Base-by-base conservation (phyloP, 2,888 invertebrate species). In the Zaprionus obscuricornis region DNA sequence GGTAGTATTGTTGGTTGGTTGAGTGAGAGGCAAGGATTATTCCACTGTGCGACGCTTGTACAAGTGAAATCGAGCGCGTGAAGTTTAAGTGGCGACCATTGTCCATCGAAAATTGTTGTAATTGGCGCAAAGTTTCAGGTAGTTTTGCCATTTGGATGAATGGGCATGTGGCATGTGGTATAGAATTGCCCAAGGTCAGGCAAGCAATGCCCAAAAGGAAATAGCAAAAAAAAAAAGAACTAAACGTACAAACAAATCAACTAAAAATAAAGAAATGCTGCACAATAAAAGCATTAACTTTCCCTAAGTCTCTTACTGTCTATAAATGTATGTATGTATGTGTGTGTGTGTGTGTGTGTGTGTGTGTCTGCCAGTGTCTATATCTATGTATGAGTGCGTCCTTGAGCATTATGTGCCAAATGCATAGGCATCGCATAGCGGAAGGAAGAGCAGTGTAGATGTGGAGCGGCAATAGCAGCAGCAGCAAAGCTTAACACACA, bases 361-460 rank as follows among this genome's bases (percentile, higher is more conserved):
- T 16, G 50, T 31, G 56, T 37, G 17, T n/a, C n/a, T n/a, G n/a
- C n/a, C n/a, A n/a, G n/a, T n/a, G n/a, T n/a, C n/a, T n/a, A n/a
- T n/a, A n/a, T n/a, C 18, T 8, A 22, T 3, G 7, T 7, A n/a
- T 37, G 54, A 43, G 52, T 72, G 77, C 86, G 87, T 85, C 87
- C 87, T 87, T 88, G 88, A 87, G 82, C 59, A 77, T 65, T 84
- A 65, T 68, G 69, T 81, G 77, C 65, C 75, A 83, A 83, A 68
- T 79, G 74, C 78, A 74, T 64, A 65, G 72, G 62, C 69, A 59
- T 27, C 34, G 51, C 14, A 42, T 49, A 36, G 49, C 16, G 16
- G 36, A 43, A 18, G 33, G 36, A 5, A 29, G 39, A 14, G 27
- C 31, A 13, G 34, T 5, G 47, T 46, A 24, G 20, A 2, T n/a